Conservation (phyloP, 1,140 invertebrate species). For the Brachionus sp. region DNA sequence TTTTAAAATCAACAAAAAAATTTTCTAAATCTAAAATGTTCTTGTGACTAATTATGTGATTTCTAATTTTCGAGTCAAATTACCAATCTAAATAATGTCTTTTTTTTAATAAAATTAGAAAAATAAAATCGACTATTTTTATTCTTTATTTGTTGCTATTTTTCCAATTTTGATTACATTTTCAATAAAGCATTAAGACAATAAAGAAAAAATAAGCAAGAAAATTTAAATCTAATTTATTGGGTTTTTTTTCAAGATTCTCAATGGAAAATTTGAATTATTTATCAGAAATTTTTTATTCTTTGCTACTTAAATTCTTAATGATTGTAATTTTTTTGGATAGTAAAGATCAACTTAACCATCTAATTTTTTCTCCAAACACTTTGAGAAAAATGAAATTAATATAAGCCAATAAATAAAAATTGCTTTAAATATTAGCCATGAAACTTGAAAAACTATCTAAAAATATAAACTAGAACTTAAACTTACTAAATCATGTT, state of each 20-base stretch:
- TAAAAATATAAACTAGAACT: background rate
- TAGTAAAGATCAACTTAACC: background rate
- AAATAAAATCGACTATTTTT: background rate
- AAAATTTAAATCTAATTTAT: background rate
- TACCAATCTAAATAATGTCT: background rate
- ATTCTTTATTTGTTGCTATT: background rate
- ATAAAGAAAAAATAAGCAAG: background rate
- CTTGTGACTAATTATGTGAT: background rate
- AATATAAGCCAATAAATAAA: background rate
- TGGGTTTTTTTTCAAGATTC: background rate
- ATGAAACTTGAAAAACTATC: background rate
- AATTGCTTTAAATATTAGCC: background rate
- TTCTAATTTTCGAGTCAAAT: background rate
- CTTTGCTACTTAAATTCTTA: background rate
- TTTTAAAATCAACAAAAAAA: too few species aligned
- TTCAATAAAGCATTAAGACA: background rate
- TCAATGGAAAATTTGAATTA: background rate
- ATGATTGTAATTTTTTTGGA: background rate
- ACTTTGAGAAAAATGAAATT: background rate
- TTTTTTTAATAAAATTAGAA: background rate
- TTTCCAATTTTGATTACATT: background rate
- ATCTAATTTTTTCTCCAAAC: background rate
- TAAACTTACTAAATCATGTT: background rate
- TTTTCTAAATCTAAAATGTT: too few species aligned
- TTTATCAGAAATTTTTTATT: background rate